Conservation (phyloP, 1,140 invertebrate species). For the Ridgeia piscesae region DNA sequence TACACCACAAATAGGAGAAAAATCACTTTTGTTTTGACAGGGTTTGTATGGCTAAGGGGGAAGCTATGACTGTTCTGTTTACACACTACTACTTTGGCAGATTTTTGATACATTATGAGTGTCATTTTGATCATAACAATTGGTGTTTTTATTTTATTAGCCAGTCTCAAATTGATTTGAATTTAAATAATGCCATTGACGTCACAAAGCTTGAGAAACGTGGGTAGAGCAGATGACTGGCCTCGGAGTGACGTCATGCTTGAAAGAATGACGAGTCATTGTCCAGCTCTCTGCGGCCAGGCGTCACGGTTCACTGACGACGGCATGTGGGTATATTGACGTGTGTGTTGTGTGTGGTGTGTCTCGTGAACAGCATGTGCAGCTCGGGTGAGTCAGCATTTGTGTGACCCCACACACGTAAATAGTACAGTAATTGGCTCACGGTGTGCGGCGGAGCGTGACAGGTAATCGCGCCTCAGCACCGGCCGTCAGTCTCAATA, state of each 20-base stretch:
- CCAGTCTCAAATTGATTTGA: too few species aligned
- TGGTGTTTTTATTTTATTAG: too few species aligned
- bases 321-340: not conserved
- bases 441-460: not conserved
- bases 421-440: not conserved
- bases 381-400: not conserved
- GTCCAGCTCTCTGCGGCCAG: not conserved
- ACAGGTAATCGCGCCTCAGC: not conserved
- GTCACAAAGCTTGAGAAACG: too few species aligned
- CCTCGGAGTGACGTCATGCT: not conserved
- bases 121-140: too few species aligned
- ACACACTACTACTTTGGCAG: too few species aligned
- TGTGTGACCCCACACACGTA: not conserved
- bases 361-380: not conserved
- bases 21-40: too few species aligned
- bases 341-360: not conserved
- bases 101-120: too few species aligned
- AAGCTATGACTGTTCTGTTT: too few species aligned
- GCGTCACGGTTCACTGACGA: not conserved
- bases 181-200: too few species aligned
- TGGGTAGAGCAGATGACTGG: not conserved
- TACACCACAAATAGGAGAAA: too few species aligned
- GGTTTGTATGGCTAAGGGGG: too few species aligned
- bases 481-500: not conserved
- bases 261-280: not conserved